Evolutionary conservation across 2,888 invertebrate genomes (phyloP), one percentile per base, ranked within the genome.

Genomic region (Agonopterix arenella): DNA sequence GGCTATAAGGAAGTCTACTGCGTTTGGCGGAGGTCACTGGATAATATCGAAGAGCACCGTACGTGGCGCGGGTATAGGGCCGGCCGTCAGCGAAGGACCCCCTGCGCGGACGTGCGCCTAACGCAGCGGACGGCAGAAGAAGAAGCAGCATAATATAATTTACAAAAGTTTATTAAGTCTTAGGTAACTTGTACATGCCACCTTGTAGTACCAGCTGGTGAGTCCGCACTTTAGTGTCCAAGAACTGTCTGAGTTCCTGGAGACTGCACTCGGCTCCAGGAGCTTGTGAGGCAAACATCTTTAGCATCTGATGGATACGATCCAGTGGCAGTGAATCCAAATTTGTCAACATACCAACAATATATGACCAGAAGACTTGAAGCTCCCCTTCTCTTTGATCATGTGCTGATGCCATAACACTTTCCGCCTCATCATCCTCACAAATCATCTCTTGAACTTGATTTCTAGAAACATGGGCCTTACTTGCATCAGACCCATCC

Each of bases 291-390:
- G 97, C 97, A 89, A 98, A 98, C 94, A 98, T 96, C 76, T 97
- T 97, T 54, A 98, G 80, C 97, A 98, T 98, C 73, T 97, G 96
- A 80, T 98, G 97, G 63, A 98, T 98, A 49, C 98, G 90, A 62
- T 98, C 98, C 57, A 98, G 84, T 0, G 97, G 95, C 71, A 98
- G 90, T 0, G 95, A 96, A 67, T 98, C 97, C 57, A 98, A 88
- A 88, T 98, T 98, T 9, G 97, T 97, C 51, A 98, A 83, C 98
- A 98, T 98, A 11, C 98, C 98, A 45, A 97, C 95, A 64, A 98
- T 97, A 70, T 98, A 98, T 0, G 97, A 96, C 98, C 98, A 98
- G 79, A 98, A 97, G 46, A 93, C 93, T 90, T 97, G 97, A 51
- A 98, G 86, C 76, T 98, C 98, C 63, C 97, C 97, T 81, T 98